These are phyloP conservation scores for Isotomurus palustris DNA, from an alignment of 2,888 invertebrate species.

Conservation along the genomic window DNA sequence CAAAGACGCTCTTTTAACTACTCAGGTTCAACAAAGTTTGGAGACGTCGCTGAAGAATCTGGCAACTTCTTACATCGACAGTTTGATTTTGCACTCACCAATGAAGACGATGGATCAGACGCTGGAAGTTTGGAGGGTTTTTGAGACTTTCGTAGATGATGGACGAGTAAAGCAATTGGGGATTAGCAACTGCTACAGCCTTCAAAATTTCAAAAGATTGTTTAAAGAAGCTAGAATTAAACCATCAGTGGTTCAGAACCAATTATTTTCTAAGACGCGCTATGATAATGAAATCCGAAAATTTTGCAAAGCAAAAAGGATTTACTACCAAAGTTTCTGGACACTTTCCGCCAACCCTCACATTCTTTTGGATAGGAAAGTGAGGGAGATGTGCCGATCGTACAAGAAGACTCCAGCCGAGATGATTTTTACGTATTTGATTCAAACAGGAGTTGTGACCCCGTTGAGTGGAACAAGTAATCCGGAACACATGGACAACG, in stretches of 20 bases:
- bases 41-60: conserved; percentile 36
- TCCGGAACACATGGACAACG: conserved; percentile 32
- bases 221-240: conserved; percentile 29
- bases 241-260: conserved; percentile 34
- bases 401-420: conserved; percentile 15
- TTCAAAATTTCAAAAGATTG: conserved; percentile 19
- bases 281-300: conserved; percentile 27
- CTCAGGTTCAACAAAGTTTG: conserved; percentile 38
- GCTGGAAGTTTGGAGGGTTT: conserved; percentile 40
- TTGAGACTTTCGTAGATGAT: conserved; percentile 38
- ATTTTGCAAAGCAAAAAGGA: conserved; percentile 34
- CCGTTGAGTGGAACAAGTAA: conserved; percentile 34
- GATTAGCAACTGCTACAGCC: conserved; percentile 32
- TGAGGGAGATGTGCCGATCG: conserved; percentile 16
- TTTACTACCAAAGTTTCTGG: conserved; percentile 37
- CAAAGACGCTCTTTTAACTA: conserved; percentile 22
- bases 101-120: conserved; percentile 37
- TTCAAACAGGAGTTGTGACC: conserved; percentile 29
- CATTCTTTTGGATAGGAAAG: conserved; percentile 13
- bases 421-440: conserved; percentile 33
- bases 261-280: conserved; percentile 24
- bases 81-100: conserved; percentile 43
- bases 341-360: conserved; percentile 32
- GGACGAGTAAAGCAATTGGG: conserved; percentile 29
- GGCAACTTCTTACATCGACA: conserved; percentile 40